Evolutionary conservation across 2,888 invertebrate genomes (phyloP).

Genomic region (Chloroclystis v-ata): DNA sequence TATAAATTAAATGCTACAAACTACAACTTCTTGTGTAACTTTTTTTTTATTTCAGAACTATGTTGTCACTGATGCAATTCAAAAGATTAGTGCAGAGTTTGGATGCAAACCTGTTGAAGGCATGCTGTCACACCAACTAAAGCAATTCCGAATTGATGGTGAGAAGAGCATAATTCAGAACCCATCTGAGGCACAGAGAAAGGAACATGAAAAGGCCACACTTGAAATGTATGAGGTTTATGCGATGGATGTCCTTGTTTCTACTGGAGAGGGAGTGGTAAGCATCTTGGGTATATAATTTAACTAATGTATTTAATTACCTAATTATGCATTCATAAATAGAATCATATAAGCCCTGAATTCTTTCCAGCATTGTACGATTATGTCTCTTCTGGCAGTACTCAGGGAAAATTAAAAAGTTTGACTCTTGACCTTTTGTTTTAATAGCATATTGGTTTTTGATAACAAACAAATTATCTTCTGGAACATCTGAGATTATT

Average conservation of each 20-base stretch:
- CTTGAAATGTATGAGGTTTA: slow-evolving; percentile 98
- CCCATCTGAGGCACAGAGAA: slow-evolving; percentile 96
- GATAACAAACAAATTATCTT: slow-evolving; percentile 40
- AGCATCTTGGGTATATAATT: slow-evolving; percentile 44
- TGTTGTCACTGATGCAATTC: slow-evolving; percentile 93
- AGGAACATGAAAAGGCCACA: slow-evolving; percentile 97
- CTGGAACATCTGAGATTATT: no score
- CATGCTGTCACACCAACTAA: slow-evolving; percentile 96
- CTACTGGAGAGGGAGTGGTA: slow-evolving; percentile 95
- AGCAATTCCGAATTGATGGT: slow-evolving; percentile 97
- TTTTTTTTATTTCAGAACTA: slow-evolving; percentile 81
- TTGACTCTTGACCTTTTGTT: slow-evolving; percentile 40
- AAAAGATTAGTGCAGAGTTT: slow-evolving; percentile 94
- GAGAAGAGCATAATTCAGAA: slow-evolving; percentile 92
- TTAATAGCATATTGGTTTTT: slow-evolving; percentile 41
- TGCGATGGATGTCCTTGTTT: slow-evolving; percentile 98
- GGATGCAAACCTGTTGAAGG: slow-evolving; percentile 99
- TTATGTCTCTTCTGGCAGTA: slow-evolving; percentile 47
- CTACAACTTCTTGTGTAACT: background rate
- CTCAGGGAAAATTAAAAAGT: slow-evolving; percentile 51
- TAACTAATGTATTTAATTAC: no score
- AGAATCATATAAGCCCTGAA: slow-evolving; percentile 42
- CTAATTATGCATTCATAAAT: no score
- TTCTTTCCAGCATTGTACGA: slow-evolving; percentile 51
- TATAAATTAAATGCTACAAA: no score